These are phyloP conservation scores for Phylloscopus trochilus DNA, from an alignment of 2,113 vertebrate species.

Conservation along the genomic window DNA sequence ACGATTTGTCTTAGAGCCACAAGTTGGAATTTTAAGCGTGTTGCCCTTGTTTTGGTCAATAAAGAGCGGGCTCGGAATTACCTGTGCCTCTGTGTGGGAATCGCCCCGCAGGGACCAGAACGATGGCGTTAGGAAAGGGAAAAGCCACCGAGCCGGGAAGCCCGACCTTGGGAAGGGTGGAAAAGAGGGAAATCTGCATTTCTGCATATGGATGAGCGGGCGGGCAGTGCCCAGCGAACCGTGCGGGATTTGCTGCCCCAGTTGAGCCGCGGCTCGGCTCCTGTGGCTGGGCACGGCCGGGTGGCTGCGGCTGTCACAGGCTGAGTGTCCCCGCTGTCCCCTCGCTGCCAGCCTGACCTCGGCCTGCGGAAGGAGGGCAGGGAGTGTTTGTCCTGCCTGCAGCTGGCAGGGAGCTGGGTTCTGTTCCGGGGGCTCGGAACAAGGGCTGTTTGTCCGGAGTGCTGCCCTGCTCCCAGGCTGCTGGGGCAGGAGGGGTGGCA, in stretches of 20 bases:
- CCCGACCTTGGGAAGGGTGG: background rate
- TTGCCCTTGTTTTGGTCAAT: background rate
- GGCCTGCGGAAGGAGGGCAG: background rate
- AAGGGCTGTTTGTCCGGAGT: background rate
- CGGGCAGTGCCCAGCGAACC: background rate
- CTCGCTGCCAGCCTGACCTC: background rate
- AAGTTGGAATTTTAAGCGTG: background rate
- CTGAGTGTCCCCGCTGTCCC: background rate
- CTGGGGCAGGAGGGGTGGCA: background rate
- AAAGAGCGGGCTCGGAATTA: background rate
- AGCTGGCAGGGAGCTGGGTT: background rate
- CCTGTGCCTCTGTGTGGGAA: background rate
- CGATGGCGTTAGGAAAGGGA: too few species aligned
- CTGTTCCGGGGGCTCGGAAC: background rate
- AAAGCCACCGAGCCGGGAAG: background rate
- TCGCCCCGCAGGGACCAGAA: background rate
- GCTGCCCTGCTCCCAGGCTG: background rate
- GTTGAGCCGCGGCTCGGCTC: background rate
- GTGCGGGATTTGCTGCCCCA: background rate
- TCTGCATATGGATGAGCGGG: background rate
- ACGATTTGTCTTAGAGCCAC: background rate
- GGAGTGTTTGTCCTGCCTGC: background rate
- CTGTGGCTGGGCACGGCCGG: background rate
- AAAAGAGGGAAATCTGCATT: background rate
- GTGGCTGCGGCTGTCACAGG: accelerated